These are phyloP conservation scores for Ibidorhyncha struthersii DNA, from an alignment of 2,113 vertebrate species.

Conservation along the genomic window DNA sequence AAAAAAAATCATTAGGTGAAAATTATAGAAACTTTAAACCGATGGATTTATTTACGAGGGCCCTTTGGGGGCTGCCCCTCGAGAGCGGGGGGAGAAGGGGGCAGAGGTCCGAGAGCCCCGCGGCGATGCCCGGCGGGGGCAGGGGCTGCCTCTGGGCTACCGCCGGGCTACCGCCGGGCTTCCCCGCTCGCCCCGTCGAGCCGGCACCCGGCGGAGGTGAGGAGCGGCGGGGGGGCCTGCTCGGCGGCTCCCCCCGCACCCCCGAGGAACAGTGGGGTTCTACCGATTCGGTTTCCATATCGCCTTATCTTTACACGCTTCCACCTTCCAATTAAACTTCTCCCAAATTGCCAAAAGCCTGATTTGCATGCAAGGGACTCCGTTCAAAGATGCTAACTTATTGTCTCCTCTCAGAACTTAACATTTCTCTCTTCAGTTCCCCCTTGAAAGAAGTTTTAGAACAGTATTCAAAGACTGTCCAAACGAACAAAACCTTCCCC, in stretches of 20 bases:
- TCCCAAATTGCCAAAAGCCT: constrained; percentile 54
- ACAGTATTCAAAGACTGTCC: constrained; percentile 70
- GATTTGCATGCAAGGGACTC: constrained; percentile 65
- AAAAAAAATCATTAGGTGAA: constrained; percentile 30
- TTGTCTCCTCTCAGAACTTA: constrained; percentile 67
- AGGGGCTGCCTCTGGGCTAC: background rate
- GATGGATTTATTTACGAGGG: background rate
- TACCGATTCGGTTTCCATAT: background rate
- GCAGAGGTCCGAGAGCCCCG: background rate
- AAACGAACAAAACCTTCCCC: constrained; percentile 66
- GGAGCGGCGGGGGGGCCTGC: background rate
- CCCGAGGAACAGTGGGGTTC: background rate
- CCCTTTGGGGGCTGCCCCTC: background rate
- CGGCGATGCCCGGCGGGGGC: background rate
- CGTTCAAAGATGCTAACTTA: constrained; percentile 66
- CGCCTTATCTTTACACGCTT: constrained; percentile 32
- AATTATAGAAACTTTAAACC: constrained; percentile 19
- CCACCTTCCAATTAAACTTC: constrained; percentile 56
- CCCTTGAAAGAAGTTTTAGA: constrained; percentile 68
- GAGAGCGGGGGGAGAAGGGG: background rate
- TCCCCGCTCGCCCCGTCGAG: background rate
- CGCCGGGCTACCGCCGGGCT: background rate
- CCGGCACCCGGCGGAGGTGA: background rate
- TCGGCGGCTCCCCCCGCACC: background rate
- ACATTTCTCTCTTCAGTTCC: constrained; percentile 68